A percentile compares a stretch with the other conserved stretches of the same genome.
Conservation (phyloP, 1,140 invertebrate species). For the Bombus breviceps region DNA sequence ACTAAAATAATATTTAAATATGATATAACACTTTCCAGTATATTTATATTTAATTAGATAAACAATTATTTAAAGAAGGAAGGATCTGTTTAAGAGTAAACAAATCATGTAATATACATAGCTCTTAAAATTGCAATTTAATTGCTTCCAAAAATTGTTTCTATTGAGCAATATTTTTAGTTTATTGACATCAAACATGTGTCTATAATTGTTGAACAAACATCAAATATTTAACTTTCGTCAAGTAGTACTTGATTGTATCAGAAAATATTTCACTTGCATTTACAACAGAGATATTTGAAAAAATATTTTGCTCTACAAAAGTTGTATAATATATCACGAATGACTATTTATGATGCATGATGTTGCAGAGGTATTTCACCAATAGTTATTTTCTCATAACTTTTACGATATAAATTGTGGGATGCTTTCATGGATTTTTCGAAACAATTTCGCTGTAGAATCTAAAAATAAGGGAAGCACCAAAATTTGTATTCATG, state of each 20-base stretch:
- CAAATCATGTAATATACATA: too few relatives aligned
- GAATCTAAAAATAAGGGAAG: neutral
- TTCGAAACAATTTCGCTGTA: neutral
- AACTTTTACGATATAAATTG: neutral
- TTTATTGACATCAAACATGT: too few relatives aligned
- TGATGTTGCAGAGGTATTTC: neutral
- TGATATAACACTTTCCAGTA: too few relatives aligned
- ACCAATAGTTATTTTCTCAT: neutral
- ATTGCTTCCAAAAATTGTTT: too few relatives aligned
- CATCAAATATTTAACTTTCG: neutral
- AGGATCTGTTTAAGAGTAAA: too few relatives aligned
- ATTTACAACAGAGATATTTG: neutral
- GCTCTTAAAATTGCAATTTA: too few relatives aligned
- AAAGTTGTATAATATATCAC: neutral
- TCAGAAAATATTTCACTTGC: neutral
- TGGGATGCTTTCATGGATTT: neutral
- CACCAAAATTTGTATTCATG: neutral
- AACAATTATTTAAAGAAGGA: too few relatives aligned
- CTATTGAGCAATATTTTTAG: too few relatives aligned
- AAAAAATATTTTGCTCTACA: neutral
- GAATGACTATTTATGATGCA: neutral
- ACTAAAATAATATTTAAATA: too few relatives aligned
- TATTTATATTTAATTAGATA: too few relatives aligned
- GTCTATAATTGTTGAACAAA: neutral
- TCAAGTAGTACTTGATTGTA: neutral